These are phyloP conservation scores for Drosophila siamana DNA, from an alignment of 2,888 invertebrate species.

Conservation along the genomic window DNA sequence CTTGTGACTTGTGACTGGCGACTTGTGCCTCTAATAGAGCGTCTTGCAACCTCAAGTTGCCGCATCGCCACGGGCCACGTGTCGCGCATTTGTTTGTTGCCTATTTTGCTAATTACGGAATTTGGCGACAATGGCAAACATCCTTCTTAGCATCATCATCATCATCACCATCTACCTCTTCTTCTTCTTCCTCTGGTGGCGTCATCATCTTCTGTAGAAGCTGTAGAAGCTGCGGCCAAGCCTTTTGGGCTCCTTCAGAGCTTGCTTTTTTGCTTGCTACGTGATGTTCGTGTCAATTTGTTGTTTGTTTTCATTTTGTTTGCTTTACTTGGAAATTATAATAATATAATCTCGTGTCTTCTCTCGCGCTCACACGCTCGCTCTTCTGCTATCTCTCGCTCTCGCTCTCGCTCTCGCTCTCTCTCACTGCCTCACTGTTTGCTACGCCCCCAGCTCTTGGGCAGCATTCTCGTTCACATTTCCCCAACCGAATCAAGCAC, in stretches of 20 bases:
- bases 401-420: background rate
- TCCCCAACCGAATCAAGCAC: conserved; percentile 49
- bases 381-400: background rate
- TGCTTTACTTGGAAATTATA: conserved; percentile 77
- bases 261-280: conserved; percentile 55
- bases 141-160: conserved; percentile 7
- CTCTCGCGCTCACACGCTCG: background rate
- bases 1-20: too few species aligned
- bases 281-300: conserved; percentile 80
- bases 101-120: conserved; percentile 71
- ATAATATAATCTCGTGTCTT: conserved; percentile 73
- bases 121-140: conserved; percentile 67
- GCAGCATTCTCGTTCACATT: conserved; percentile 25
- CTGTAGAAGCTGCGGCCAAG: conserved; percentile 29
- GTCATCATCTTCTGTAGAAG: conserved; percentile 30
- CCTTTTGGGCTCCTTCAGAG: conserved; percentile 56
- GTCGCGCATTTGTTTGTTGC: conserved; percentile 46
- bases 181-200: conserved; percentile 17
- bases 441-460: conserved; percentile 1
- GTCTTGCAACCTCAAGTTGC: conserved; percentile 44
- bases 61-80: conserved; percentile 59
- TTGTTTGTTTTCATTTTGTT: conserved; percentile 71
- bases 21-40: conserved; percentile 48
- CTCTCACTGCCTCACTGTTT: background rate
- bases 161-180: too few species aligned